Conservation (phyloP, 2,113 vertebrate genomes). For the Bujurquina vittata region DNA sequence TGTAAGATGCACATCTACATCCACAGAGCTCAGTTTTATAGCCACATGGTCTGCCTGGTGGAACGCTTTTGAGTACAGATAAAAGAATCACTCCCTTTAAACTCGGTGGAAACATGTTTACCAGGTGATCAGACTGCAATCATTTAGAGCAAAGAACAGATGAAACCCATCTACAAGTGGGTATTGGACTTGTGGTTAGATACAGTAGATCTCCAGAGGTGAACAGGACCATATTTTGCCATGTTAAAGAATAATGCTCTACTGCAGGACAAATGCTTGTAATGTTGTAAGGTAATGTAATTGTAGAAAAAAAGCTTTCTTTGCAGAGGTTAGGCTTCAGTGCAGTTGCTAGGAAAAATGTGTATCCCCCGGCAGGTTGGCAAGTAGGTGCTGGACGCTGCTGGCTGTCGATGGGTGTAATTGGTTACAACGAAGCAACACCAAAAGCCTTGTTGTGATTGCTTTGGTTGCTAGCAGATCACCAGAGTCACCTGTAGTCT, state of each 20-base stretch:
- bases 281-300: neutral
- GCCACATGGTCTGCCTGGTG: slow-evolving; percentile 5
- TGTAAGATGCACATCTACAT: slow-evolving; percentile 21
- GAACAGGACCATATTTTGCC: slow-evolving; percentile 6
- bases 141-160: neutral
- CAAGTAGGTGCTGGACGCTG: too few relatives aligned
- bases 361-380: too few relatives aligned
- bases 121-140: slow-evolving; percentile 9
- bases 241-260: neutral
- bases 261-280: neutral
- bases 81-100: neutral
- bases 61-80: slow-evolving; percentile 16
- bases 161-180: slow-evolving; percentile 6
- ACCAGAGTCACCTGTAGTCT: neutral
- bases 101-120: slow-evolving; percentile 4
- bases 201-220: neutral
- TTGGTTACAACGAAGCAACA: too few relatives aligned
- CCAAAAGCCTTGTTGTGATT: neutral
- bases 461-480: neutral
- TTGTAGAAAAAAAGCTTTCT: neutral
- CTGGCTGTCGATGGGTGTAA: too few relatives aligned
- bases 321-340: neutral
- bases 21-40: neutral
- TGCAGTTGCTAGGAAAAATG: too few relatives aligned
- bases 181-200: neutral